These are phyloP conservation scores for Campoplex nolae DNA, from an alignment of 2,888 invertebrate species.

Conservation along the genomic window DNA sequence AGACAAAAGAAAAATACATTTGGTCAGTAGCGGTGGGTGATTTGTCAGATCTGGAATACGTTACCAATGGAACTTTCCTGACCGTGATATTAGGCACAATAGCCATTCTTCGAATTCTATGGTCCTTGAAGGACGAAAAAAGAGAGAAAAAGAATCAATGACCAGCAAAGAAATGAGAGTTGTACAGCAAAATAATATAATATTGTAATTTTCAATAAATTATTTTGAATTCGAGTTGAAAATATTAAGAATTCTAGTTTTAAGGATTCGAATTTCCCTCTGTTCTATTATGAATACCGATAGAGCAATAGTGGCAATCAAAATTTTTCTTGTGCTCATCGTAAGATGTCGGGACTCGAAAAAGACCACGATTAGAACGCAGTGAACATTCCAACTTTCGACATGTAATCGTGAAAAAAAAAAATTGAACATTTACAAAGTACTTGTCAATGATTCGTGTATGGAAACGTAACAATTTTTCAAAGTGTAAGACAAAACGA, in stretches of 20 bases:
- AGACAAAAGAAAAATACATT: conserved; percentile 74
- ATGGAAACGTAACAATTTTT: neutral
- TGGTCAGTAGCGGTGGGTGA: conserved; percentile 81
- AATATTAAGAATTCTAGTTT: too few species aligned
- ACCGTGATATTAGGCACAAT: conserved; percentile 75
- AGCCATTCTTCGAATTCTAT: conserved; percentile 73
- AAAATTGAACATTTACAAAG: neutral
- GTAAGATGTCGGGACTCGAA: conserved; percentile 1
- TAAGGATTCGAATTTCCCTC: too few species aligned
- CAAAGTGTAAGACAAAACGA: neutral
- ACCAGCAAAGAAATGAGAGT: neutral
- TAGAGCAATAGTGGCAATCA: neutral
- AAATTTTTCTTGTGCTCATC: neutral
- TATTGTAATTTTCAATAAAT: neutral
- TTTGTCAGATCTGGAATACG: conserved; percentile 65
- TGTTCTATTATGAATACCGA: neutral
- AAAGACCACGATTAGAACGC: neutral
- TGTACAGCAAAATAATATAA: neutral
- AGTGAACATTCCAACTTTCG: neutral
- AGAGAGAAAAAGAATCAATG: conserved; percentile 38
- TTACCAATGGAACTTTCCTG: conserved; percentile 76
- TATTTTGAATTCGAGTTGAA: too few species aligned
- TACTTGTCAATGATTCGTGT: neutral
- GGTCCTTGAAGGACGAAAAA: conserved; percentile 45
- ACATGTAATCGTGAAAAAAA: neutral